phyloP scores from a whole-genome alignment of 2,797 vertebrate genomes.

The Coilia nasus region DNA sequence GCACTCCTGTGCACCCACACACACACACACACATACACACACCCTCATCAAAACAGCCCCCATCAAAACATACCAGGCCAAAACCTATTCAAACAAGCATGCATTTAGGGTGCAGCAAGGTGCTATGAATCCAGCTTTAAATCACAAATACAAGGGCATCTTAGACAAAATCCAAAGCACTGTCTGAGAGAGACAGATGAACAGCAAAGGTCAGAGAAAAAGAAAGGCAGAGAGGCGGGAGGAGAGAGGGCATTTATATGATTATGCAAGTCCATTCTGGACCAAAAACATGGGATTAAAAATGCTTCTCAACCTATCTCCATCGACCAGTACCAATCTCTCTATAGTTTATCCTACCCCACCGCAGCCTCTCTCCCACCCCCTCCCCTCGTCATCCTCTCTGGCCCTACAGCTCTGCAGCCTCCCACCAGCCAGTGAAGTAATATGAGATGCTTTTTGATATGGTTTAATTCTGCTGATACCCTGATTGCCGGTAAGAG shows the following conservation, averaged over 20 bases:
- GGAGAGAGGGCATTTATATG: constrained; percentile 38
- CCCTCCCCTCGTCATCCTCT: background rate
- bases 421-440: background rate
- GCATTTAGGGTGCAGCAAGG: background rate
- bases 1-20: background rate
- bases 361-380: background rate
- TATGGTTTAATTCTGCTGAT: constrained; percentile 35
- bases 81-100: background rate
- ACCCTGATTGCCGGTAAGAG: constrained; percentile 31
- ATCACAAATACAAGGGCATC: background rate
- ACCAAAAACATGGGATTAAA: constrained; percentile 47
- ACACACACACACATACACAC: constrained; percentile 15
- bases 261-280: constrained; percentile 43
- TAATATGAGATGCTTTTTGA: constrained; percentile 14
- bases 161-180: background rate
- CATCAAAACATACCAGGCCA: background rate
- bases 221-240: background rate
- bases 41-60: background rate
- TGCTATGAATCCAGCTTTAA: background rate
- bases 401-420: background rate
- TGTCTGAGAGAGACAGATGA: background rate
- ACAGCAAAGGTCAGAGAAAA: background rate
- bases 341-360: constrained; percentile 1
- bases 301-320: constrained; percentile 25
- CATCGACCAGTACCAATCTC: constrained; percentile 12